Evolutionary conservation across 2,888 invertebrate genomes (phyloP).

Genomic region (Tipula lateralis): DNA sequence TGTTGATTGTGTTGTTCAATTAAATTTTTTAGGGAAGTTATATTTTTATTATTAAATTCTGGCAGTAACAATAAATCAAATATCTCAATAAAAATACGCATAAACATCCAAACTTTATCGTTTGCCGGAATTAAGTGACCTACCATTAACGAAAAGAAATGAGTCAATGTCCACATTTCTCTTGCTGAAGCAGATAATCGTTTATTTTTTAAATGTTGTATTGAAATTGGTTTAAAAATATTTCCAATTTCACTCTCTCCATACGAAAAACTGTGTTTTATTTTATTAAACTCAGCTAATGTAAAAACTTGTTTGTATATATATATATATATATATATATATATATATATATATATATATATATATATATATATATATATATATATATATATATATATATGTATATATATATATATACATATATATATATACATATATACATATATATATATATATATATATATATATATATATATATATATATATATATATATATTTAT

Average conservation of each 20-base stretch:
- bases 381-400: too few relatives aligned
- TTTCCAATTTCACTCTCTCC: constrained; percentile 35
- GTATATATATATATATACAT: too few relatives aligned
- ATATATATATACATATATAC: too few relatives aligned
- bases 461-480: too few relatives aligned
- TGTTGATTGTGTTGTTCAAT: background rate
- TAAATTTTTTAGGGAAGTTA: background rate
- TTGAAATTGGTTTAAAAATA: constrained; percentile 32
- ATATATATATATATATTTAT: too few relatives aligned
- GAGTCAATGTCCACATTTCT: constrained; percentile 36
- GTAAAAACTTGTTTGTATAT: constrained; percentile 33
- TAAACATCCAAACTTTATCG: constrained; percentile 33
- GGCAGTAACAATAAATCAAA: constrained; percentile 32
- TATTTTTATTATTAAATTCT: constrained; percentile 25
- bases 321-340: too few relatives aligned
- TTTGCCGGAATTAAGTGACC: constrained; percentile 34
- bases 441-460: too few relatives aligned
- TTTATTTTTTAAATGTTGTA: constrained; percentile 31
- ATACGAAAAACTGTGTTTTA: constrained; percentile 35
- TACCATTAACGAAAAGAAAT: constrained; percentile 34
- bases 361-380: too few relatives aligned
- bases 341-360: too few relatives aligned
- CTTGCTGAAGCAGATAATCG: constrained; percentile 34
- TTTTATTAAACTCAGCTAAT: constrained; percentile 33
- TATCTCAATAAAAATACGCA: constrained; percentile 31